phyloP scores from a whole-genome alignment of 2,888 invertebrate species.

The Hypselothyrea guttata region DNA sequence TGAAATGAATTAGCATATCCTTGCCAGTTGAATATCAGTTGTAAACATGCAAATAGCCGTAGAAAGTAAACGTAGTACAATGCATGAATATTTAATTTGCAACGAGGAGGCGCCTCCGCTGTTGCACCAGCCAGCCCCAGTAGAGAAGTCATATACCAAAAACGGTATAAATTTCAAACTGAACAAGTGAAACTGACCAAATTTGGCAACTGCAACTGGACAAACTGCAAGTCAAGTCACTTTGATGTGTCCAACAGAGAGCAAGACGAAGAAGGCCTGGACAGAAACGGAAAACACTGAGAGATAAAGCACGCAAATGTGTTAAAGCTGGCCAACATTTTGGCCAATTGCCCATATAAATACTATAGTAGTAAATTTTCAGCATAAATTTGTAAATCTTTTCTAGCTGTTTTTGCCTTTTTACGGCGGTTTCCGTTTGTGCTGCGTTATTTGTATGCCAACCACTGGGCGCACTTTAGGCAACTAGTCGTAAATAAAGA shows the following conservation, averaged over 20 bases:
- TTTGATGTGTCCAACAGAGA: conserved; percentile 53
- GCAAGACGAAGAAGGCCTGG: conserved; percentile 3
- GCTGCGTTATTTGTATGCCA: conserved; percentile 41
- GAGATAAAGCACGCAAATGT: conserved; percentile 69
- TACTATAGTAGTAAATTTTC: conserved; percentile 39
- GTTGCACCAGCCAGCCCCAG: background rate
- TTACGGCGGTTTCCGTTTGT: conserved; percentile 1
- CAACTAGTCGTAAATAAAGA: conserved; percentile 54
- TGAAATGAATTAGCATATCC: background rate
- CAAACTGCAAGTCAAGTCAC: conserved; percentile 64
- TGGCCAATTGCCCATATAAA: conserved; percentile 73
- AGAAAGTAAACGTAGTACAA: conserved; percentile 30
- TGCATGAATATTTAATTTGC: conserved; percentile 40
- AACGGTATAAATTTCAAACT: conserved; percentile 52
- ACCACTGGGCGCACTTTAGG: conserved; percentile 46
- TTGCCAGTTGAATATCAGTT: conserved; percentile 13
- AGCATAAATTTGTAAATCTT: conserved; percentile 71
- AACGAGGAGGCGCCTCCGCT: conserved; percentile 13
- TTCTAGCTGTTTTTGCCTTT: conserved; percentile 3
- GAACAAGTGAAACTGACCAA: conserved; percentile 73
- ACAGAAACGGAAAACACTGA: conserved; percentile 5
- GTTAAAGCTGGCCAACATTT: conserved; percentile 63
- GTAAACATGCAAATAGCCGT: conserved; percentile 19
- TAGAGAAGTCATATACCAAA: conserved; percentile 31
- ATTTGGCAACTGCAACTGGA: conserved; percentile 65